Base-by-base conservation (phyloP, 2,797 vertebrate genomes). In the Sebastes hubbsi region DNA sequence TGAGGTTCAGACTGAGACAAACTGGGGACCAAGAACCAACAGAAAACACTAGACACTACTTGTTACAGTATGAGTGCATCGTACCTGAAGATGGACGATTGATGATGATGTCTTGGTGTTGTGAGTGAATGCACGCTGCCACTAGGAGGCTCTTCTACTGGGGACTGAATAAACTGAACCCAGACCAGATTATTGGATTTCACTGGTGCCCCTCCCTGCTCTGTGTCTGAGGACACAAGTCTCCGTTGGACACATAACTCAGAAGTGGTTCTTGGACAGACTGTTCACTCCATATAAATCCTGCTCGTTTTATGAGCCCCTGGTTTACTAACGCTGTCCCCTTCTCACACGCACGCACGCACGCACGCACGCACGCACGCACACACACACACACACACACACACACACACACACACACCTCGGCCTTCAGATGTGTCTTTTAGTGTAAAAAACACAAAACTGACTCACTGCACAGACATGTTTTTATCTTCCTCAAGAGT, bases 251-350 rank as follows among this genome's bases (percentile, higher is more conserved):
- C 87, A 77, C 86, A 92, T 87, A 91, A 93, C 87, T 94, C 90
- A 90, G 65, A 83, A 72, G 86, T 83, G 85, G 72, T 79, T 90
- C 70, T 82, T 88, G 87, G 86, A 91, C 88, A 77, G 59, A 77
- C 81, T 88, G 84, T 82, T 90, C 77, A 77, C 84, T 88, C 78
- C 86, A 78, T 85, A 93, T 93, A 92, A 94, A 94, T 93, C 92
- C 81, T 85, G 72, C 14, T 72, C 20, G 3, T 82, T 93, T 93
- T 93, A 94, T 89, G 87, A 85, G 91, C 56, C 85, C 74, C 69
- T 78, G 77, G 81, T 89, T 90, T 86, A 65, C 74, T 77, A 65
- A 89, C 70, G 63, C 77, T 77, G 75, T 86, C 89, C 83, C 64
- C 42, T 71, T 69, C 78, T 65, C 77, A 52, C 78, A 38, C 34